Evolutionary conservation across 2,113 vertebrate genomes (phyloP).

Genomic region (Cairina moschata): DNA sequence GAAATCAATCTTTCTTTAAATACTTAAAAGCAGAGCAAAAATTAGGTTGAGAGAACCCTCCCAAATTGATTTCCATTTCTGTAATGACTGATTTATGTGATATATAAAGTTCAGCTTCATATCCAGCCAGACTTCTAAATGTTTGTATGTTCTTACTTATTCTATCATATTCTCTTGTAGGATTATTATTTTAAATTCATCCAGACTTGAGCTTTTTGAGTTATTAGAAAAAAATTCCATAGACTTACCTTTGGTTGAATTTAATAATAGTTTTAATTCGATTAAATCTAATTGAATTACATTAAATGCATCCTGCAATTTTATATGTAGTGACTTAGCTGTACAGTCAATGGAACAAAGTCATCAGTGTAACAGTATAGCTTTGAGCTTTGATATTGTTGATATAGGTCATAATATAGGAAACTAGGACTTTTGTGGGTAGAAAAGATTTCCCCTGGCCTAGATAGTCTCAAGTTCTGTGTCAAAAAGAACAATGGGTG

Average conservation of each 20-base stretch:
- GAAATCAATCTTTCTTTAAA: conserved; percentile 70
- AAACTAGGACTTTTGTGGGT: conserved; percentile 7
- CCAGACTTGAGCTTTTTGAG: conserved; percentile 72
- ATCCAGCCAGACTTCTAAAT: conserved; percentile 52
- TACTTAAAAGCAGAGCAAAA: conserved; percentile 66
- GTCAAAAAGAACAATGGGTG: not conserved
- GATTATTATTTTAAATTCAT: conserved; percentile 76
- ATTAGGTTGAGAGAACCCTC: conserved; percentile 47
- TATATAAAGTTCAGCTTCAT: conserved; percentile 56
- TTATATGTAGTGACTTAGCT: conserved; percentile 58
- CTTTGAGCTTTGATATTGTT: conserved; percentile 23
- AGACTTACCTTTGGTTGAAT: conserved; percentile 67
- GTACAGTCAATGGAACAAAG: conserved; percentile 31
- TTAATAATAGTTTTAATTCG: conserved; percentile 71
- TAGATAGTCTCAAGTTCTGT: conserved; percentile 11
- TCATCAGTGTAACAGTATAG: conserved; percentile 28
- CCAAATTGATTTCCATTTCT: conserved; percentile 66
- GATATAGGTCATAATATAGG: conserved; percentile 34
- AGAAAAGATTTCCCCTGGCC: not conserved
- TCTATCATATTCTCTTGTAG: conserved; percentile 65
- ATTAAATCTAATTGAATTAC: conserved; percentile 72
- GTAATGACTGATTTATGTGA: conserved; percentile 62
- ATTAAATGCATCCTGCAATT: conserved; percentile 65
- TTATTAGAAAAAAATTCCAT: conserved; percentile 70
- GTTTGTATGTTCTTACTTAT: conserved; percentile 57